These are phyloP conservation scores for Mormyrus hasselquistii DNA, from an alignment of 2,797 vertebrate genomes.

Conservation along the genomic window DNA sequence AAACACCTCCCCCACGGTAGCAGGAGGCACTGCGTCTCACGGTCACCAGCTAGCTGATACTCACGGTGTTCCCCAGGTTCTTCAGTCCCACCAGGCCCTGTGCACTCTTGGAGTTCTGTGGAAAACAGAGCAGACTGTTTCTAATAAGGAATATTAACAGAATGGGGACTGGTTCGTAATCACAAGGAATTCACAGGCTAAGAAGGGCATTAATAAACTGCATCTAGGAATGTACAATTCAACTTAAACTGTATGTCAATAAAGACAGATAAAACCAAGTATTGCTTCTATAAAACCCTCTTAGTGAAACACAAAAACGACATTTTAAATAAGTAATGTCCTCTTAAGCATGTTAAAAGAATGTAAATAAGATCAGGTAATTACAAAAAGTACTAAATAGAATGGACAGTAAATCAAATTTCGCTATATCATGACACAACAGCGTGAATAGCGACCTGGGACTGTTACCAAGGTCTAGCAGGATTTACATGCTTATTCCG, in stretches of 20 bases:
- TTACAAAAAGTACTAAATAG: background rate
- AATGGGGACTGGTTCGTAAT: background rate
- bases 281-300: background rate
- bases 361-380: background rate
- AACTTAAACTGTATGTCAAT: background rate
- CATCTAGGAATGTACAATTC: background rate
- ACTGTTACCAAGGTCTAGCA: background rate
- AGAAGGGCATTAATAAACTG: background rate
- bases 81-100: slow-evolving; percentile 89
- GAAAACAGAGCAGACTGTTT: slow-evolving; percentile 36
- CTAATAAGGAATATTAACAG: background rate
- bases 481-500: background rate
- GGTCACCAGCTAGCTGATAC: slow-evolving; percentile 39
- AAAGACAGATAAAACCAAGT: background rate
- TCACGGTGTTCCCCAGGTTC: slow-evolving; percentile 96
- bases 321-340: background rate
- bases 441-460: background rate
- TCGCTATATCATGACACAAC: background rate
- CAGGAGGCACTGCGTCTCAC: background rate
- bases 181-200: slow-evolving; percentile 20
- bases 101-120: slow-evolving; percentile 82
- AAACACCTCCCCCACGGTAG: background rate
- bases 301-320: background rate
- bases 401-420: background rate
- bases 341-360: background rate